Base-by-base conservation (phyloP, 2,113 vertebrate species). In the Hyla sarda region DNA sequence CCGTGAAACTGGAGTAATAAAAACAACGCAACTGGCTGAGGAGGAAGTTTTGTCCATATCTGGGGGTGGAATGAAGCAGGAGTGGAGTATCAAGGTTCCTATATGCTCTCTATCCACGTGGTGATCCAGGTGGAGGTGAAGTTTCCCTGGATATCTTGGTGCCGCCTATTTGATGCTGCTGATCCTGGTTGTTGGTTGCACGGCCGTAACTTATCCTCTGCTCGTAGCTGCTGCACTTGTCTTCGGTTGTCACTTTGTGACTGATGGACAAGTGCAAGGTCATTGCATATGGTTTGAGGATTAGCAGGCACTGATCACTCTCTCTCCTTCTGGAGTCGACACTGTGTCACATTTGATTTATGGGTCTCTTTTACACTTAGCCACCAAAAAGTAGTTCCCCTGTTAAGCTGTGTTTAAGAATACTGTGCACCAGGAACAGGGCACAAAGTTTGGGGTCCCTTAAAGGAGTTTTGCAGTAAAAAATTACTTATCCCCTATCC, bases 271-370 rank as follows among this genome's bases (percentile, higher is more conserved):
- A 48, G 28, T 52, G 62, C 47, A 77, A 71, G 80, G 60, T 82
- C 58, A 82, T 69, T 19, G 79, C 37, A 56, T 32, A 69, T 58
- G 41, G 41, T 9, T 12, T 58, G 77, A 34, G 62, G 80, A 82
- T 82, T 71, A 82, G 45, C 62, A 82, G 80, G 6, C 25, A 13
- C 56, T 62, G 77, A 80, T 80, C 45, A 2, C 52, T 54, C 23
- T 58, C 30, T 79, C 30, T 21, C 52, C 34, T 13, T 80, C 77
- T 28, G 37, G n/a, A 45, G 30, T 37, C 54, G 2, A 45, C 34
- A 37, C 34, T 60, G 77, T 10, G 34, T 60, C 77, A 60, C 1
- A 19, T 62, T 41, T 80, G 56, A 80, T 60, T 80, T 80, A 80
- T 60, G 5, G 28, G 30, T 17, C 9, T 30, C 41, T 16, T 47